Conservation (phyloP, 2,888 invertebrate species). For the Tenthredo notha region DNA sequence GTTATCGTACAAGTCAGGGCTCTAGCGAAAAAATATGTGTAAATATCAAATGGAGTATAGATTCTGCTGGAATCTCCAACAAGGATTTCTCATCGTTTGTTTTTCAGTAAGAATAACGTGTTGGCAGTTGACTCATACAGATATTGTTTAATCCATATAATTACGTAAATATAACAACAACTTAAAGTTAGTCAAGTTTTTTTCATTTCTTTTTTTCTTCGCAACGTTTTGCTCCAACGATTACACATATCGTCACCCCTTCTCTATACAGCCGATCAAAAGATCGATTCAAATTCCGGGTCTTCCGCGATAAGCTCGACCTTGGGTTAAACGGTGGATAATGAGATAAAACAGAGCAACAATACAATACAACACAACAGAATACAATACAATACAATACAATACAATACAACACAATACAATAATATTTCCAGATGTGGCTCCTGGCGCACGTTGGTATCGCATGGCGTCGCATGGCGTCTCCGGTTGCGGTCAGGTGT, state of each 20-base stretch:
- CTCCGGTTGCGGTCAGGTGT: constrained; percentile 74
- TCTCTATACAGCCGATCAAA: background rate
- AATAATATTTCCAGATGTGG: constrained; percentile 47
- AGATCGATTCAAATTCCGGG: background rate
- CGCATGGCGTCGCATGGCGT: constrained; percentile 63
- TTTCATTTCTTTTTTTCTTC: background rate
- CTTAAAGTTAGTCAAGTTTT: background rate
- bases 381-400: constrained; percentile 5
- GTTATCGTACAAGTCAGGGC: too few relatives aligned
- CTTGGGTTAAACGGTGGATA: constrained; percentile 47
- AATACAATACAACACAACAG: background rate
- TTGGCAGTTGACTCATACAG: too few relatives aligned
- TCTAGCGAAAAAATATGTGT: too few relatives aligned
- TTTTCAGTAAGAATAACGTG: too few relatives aligned
- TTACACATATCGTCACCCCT: background rate
- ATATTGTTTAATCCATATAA: background rate
- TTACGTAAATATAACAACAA: background rate
- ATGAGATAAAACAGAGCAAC: constrained; percentile 30
- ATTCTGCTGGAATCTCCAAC: too few relatives aligned
- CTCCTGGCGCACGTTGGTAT: constrained; percentile 61
- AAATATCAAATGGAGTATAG: too few relatives aligned
- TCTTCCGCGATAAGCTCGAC: constrained; percentile 20
- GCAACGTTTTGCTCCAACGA: background rate
- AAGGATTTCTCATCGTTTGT: too few relatives aligned
- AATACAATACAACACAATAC: constrained; percentile 21